These are phyloP conservation scores for Phrynocephalus vlangalii DNA, from an alignment of 2,797 vertebrate genomes.

Conservation along the genomic window DNA sequence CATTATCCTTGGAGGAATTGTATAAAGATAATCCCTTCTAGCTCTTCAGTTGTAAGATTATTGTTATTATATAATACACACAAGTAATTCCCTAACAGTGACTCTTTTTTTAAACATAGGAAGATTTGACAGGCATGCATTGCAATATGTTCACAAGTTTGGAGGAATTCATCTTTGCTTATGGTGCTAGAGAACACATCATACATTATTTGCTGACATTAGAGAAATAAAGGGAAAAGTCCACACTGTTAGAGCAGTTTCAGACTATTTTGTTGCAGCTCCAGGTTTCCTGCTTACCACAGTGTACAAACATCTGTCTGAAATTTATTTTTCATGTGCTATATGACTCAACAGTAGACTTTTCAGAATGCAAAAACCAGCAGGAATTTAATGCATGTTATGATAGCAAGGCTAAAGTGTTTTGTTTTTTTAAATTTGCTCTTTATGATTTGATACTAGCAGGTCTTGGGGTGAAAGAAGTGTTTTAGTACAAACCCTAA, in stretches of 20 bases:
- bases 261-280: background rate
- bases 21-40: background rate
- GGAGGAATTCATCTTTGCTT: slow-evolving; percentile 3
- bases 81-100: background rate
- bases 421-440: background rate
- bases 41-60: background rate
- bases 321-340: slow-evolving; percentile 9
- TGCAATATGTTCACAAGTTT: background rate
- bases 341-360: background rate
- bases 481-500: background rate
- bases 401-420: background rate
- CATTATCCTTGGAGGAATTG: background rate
- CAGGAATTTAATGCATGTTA: background rate
- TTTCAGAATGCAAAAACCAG: slow-evolving; percentile 4
- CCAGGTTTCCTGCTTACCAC: slow-evolving; percentile 8
- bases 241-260: background rate
- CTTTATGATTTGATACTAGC: background rate
- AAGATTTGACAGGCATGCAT: background rate
- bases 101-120: background rate
- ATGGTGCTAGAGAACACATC: no score
- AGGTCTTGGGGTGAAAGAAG: background rate
- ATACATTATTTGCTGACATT: background rate
- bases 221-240: background rate
- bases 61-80: background rate
- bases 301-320: background rate